Base-by-base conservation (phyloP, 2,888 invertebrate genomes). In the Tineola bisselliella region DNA sequence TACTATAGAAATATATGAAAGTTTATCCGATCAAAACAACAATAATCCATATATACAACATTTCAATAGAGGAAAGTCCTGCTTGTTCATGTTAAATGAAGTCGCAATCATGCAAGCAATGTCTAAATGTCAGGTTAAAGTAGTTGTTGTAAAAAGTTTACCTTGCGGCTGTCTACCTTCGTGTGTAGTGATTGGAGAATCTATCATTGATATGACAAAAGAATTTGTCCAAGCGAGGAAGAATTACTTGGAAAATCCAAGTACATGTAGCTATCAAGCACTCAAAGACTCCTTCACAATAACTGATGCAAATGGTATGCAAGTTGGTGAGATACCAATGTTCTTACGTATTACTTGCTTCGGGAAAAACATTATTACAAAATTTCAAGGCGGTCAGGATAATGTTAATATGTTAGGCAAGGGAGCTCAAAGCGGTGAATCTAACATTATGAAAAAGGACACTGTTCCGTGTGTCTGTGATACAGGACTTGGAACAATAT, bases 261-360 rank as follows among this genome's bases (percentile, higher is more conserved):
- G 77, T 4, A 77, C 74, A 57, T 79, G 81, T 2, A 82, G 81
- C 65, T 89, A 89, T 60, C 89, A 89, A 76, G 89, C 90, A 0
- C 69, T 91, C 12, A 91, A 91, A 68, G 90, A 91, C 67, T 81
- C 86, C 1, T 91, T 90, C 68, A 82, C 84, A 56, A 81, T 92
- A 11, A 70, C 76, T 1, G 88, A 87, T 33, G 71, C 81, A 0
- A 88, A 86, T 44, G 87, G 88, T 0, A 74, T 76, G 8, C 76
- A 82, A 64, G 87, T 89, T 1, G 91, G 91, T 5, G 87, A 89
- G 64, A 87, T 91, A 11, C 73, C 86, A 0, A 87, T 91, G 69
- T 91, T 90, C 73, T 76, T 91, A 54, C 79, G 92, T 10, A 88
- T 90, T 71, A 90, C 91, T 8, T 91, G 91, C 67, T 91, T 91